Conservation (phyloP, 2,113 vertebrate genomes). For the Megaleporinus macrocephalus region DNA sequence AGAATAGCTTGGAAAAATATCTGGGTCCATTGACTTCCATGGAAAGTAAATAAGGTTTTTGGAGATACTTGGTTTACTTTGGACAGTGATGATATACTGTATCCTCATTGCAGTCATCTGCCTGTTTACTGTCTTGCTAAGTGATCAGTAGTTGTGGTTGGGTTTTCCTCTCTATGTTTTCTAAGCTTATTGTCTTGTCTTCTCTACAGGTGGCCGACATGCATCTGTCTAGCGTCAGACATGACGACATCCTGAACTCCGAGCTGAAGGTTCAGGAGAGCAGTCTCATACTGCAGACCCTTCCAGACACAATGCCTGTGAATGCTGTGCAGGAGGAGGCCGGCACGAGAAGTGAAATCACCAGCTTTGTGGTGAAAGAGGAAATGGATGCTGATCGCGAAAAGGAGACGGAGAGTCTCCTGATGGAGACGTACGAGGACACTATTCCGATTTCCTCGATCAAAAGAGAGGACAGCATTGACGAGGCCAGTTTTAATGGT, state of each 20-base stretch:
- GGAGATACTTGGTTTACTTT: too few relatives aligned
- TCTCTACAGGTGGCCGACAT: neutral
- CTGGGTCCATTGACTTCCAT: too few relatives aligned
- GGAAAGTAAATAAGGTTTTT: too few relatives aligned
- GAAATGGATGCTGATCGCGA: neutral
- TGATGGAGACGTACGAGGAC: slow-evolving; percentile 11
- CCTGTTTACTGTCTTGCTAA: too few relatives aligned
- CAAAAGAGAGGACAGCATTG: neutral
- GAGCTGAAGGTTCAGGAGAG: neutral
- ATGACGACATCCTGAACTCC: neutral
- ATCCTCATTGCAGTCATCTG: too few relatives aligned
- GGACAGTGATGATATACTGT: too few relatives aligned
- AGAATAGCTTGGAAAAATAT: too few relatives aligned
- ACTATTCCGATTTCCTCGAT: neutral
- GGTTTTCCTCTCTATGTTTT: too few relatives aligned
- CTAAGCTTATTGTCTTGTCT: neutral
- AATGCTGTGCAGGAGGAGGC: neutral
- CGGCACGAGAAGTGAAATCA: neutral
- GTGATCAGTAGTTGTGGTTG: too few relatives aligned
- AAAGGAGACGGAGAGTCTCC: neutral
- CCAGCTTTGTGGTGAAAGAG: slow-evolving; percentile 34
- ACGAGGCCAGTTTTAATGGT: neutral
- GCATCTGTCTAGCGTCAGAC: neutral
- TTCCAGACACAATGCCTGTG: neutral
- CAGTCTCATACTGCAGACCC: neutral